phyloP scores from a whole-genome alignment of 2,888 invertebrate species.

The Malthinus seriepunctatus region DNA sequence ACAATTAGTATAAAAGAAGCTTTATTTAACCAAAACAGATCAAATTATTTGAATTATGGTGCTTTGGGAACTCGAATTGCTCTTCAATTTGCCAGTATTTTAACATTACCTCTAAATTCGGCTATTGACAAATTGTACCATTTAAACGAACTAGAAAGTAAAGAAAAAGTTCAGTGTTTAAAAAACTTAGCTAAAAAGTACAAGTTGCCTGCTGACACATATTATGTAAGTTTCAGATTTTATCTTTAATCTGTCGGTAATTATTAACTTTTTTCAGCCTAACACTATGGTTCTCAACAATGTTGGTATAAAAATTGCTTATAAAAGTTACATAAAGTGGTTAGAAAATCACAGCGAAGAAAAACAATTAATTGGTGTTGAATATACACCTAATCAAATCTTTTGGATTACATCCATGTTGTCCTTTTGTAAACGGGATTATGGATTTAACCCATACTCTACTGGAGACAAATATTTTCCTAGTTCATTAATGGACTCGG shows the following conservation, averaged over 20 bases:
- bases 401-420: conserved; percentile 8
- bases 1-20: background rate
- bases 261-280: background rate
- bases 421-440: background rate
- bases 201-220: background rate
- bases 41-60: conserved; percentile 14
- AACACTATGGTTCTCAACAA: background rate
- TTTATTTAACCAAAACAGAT: conserved; percentile 1
- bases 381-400: conserved; percentile 1
- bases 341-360: conserved; percentile 9
- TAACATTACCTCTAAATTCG: background rate
- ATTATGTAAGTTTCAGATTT: no score
- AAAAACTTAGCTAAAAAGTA: background rate
- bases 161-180: conserved; percentile 2
- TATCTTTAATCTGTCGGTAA: no score
- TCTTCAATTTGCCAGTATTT: background rate
- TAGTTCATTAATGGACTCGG: background rate
- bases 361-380: background rate
- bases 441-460: background rate
- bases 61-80: conserved; percentile 1
- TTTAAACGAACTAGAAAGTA: background rate
- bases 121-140: background rate
- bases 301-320: conserved; percentile 5
- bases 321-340: conserved; percentile 10
- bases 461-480: no score